A percentile compares a stretch with the other conserved stretches of the same genome.
phyloP scores from a whole-genome alignment of 2,888 invertebrate species.

The Phyllotreta striolata region DNA sequence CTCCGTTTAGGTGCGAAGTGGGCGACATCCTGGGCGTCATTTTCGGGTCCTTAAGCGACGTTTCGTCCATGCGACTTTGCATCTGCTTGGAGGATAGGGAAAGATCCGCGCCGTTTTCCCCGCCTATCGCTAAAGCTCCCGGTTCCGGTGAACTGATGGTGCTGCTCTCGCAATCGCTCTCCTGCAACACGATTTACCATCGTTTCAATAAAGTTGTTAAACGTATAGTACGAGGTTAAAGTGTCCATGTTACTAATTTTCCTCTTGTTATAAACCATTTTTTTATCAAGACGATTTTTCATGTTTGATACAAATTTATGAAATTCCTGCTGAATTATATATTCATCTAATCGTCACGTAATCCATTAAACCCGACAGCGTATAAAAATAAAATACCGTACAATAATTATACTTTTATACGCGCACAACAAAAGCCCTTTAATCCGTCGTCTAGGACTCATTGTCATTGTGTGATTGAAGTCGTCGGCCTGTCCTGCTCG shows the following conservation, averaged over 20 bases:
- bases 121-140: constrained; percentile 60
- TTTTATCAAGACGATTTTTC: too few species aligned
- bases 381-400: constrained; percentile 19
- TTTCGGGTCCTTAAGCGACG: constrained; percentile 48
- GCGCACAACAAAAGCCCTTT: constrained; percentile 33
- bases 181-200: constrained; percentile 59
- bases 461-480: constrained; percentile 46
- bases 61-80: constrained; percentile 50
- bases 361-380: not conserved
- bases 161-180: constrained; percentile 73
- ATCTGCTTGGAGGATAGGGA: constrained; percentile 51
- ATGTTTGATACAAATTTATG: too few species aligned
- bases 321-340: too few species aligned
- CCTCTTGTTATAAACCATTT: too few species aligned
- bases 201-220: too few species aligned
- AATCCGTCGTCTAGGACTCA: constrained; percentile 39
- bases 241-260: too few species aligned
- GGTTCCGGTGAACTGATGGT: constrained; percentile 71
- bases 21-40: constrained; percentile 61
- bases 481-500: constrained; percentile 47
- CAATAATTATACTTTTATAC: constrained; percentile 36
- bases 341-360: not conserved
- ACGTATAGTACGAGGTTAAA: too few species aligned
- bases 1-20: constrained; percentile 70
- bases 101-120: constrained; percentile 57